Evolutionary conservation across 2,797 vertebrate species (phyloP).

Genomic region (Echeneis naucrates): DNA sequence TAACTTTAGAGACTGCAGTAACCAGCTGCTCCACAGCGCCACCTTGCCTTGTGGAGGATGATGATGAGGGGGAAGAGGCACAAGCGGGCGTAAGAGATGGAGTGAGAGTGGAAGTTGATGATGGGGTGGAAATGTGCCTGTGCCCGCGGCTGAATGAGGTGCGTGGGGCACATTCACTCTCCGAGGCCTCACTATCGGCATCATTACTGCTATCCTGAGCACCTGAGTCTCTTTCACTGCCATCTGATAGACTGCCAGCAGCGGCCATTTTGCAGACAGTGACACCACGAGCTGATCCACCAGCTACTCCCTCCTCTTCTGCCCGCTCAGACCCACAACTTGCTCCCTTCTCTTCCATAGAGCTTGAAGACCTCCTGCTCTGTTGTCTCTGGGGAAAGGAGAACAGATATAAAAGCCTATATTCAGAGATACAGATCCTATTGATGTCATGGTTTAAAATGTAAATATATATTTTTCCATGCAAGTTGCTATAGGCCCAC

Average conservation of each 20-base stretch:
- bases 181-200: slow-evolving; percentile 96
- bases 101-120: slow-evolving; percentile 67
- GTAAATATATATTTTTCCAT: background rate
- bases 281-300: slow-evolving; percentile 64
- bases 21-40: slow-evolving; percentile 83
- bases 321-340: slow-evolving; percentile 70
- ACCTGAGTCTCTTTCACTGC: slow-evolving; percentile 90
- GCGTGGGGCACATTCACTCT: slow-evolving; percentile 87
- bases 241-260: slow-evolving; percentile 89
- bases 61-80: slow-evolving; percentile 49
- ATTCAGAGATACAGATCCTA: background rate
- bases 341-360: slow-evolving; percentile 82
- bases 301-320: slow-evolving; percentile 75
- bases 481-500: background rate
- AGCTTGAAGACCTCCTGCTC: slow-evolving; percentile 79
- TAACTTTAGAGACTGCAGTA: slow-evolving; percentile 87
- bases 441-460: background rate
- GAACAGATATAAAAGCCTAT: background rate
- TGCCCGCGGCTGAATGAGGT: slow-evolving; percentile 58
- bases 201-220: slow-evolving; percentile 93
- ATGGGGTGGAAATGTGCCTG: slow-evolving; percentile 55
- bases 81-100: slow-evolving; percentile 58
- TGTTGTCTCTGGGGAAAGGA: slow-evolving; percentile 79
- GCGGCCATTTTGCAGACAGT: slow-evolving; percentile 71
- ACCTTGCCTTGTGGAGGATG: slow-evolving; percentile 62